Evolutionary conservation across 2,113 vertebrate genomes (phyloP).

Genomic region (Centrocercus urophasianus): DNA sequence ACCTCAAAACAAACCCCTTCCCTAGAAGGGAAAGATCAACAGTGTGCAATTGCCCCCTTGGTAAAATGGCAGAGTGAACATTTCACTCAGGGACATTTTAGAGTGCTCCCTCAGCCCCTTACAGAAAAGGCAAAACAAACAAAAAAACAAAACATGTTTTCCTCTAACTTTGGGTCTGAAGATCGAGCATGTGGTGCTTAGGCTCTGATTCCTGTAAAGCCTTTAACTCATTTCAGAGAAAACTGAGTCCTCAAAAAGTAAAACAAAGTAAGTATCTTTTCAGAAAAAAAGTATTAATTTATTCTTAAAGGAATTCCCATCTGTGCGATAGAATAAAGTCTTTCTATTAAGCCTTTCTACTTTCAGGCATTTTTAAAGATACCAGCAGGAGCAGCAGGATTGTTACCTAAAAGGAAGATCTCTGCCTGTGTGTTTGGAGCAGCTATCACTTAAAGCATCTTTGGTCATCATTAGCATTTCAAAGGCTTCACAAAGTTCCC

Average conservation of each 20-base stretch:
- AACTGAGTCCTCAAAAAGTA: background rate
- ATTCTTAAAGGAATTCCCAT: background rate
- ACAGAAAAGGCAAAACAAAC: background rate
- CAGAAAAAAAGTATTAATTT: background rate
- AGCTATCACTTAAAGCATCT: background rate
- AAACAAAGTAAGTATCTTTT: background rate
- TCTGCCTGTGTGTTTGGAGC: background rate
- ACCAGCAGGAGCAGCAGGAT: background rate
- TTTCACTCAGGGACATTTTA: background rate
- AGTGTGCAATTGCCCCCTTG: background rate
- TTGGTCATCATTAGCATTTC: background rate
- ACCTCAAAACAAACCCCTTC: constrained; percentile 4
- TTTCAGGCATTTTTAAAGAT: background rate
- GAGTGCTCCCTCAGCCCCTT: background rate
- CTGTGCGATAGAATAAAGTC: background rate
- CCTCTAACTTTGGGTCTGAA: background rate
- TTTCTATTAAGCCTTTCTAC: background rate
- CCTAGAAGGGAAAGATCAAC: background rate
- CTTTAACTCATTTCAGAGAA: background rate
- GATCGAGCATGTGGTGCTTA: background rate
- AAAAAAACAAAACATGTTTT: background rate
- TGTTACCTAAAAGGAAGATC: background rate
- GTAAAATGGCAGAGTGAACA: background rate
- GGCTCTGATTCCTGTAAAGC: background rate
- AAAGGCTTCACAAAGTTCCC: background rate